phyloP scores from a whole-genome alignment of 2,797 vertebrate species.

The Sebastes glaucus region DNA sequence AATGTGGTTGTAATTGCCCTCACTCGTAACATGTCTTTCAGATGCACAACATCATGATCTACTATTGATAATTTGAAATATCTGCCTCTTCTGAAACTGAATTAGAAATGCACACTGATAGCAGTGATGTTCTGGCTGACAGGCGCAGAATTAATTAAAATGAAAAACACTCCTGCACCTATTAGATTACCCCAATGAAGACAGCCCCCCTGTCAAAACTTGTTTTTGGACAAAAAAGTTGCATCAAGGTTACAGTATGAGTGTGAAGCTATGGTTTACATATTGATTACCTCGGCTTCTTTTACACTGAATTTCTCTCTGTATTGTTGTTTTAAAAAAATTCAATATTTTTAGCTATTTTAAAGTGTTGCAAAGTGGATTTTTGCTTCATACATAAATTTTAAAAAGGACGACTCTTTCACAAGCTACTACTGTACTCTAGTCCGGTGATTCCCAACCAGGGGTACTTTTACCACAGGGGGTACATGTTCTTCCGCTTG shows the following conservation, averaged over 20 bases:
- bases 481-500: not conserved
- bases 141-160: conserved; percentile 1
- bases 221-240: not conserved
- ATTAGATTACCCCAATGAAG: conserved; percentile 4
- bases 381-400: not conserved
- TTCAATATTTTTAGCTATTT: not conserved
- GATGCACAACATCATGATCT: not conserved
- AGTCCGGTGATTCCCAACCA: not conserved
- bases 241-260: not conserved
- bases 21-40: not conserved
- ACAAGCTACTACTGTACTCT: not conserved
- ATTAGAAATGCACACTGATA: not conserved
- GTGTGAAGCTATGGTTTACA: not conserved
- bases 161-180: not conserved
- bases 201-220: conserved; percentile 7
- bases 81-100: not conserved
- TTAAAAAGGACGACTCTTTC: not conserved
- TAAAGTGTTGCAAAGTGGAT: not conserved
- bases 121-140: not conserved
- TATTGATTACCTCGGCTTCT: not conserved
- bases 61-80: not conserved
- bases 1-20: not conserved
- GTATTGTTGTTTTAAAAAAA: not conserved
- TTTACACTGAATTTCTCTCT: not conserved
- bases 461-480: not conserved